Conservation (phyloP, 2,888 invertebrate species). For the Actias luna region DNA sequence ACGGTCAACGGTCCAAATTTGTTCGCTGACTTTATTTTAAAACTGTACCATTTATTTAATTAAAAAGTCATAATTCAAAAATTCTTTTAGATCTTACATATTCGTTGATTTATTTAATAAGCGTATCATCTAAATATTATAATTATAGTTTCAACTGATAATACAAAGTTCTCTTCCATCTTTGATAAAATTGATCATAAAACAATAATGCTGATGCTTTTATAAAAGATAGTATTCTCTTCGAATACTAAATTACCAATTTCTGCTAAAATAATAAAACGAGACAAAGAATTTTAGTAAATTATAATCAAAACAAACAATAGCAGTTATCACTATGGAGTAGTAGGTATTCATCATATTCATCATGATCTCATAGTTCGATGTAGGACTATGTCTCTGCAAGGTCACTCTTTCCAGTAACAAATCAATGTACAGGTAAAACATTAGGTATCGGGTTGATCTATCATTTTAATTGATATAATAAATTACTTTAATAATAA, state of each 20-base stretch:
- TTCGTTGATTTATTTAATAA: background rate
- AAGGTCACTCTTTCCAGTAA: background rate
- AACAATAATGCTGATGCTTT: too few relatives aligned
- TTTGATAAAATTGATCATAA: background rate
- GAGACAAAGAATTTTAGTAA: background rate
- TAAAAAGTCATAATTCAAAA: background rate
- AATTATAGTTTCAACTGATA: background rate
- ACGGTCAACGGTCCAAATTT: slow-evolving; percentile 62
- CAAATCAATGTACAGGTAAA: background rate
- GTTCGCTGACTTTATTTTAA: slow-evolving; percentile 25
- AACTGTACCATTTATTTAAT: background rate
- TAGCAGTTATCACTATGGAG: background rate
- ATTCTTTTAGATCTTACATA: background rate
- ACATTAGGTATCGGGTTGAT: background rate
- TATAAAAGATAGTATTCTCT: too few relatives aligned
- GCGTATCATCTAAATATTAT: background rate
- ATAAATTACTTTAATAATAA: background rate
- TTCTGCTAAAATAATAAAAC: background rate
- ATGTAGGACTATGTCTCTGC: background rate
- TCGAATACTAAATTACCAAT: background rate
- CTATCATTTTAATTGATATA: background rate
- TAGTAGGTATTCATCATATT: background rate
- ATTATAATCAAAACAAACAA: background rate
- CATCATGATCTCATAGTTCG: background rate
- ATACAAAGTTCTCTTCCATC: background rate